Evolutionary conservation across 2,113 vertebrate genomes (phyloP).

Genomic region (Hirundichthys speculiger): DNA sequence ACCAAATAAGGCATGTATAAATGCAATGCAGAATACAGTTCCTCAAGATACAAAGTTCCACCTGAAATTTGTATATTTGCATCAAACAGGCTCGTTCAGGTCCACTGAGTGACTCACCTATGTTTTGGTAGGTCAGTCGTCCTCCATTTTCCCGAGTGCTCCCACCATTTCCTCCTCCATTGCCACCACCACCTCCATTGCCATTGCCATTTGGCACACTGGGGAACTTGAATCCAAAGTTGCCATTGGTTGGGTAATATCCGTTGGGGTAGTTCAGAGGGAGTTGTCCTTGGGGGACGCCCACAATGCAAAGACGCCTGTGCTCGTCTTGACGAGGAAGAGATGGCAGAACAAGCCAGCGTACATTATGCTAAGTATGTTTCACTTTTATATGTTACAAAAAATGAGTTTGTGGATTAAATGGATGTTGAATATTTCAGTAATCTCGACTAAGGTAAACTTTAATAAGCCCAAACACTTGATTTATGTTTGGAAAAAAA

Average conservation of each 20-base stretch:
- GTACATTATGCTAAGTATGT: not conserved
- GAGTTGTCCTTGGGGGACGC: slow-evolving; percentile 77
- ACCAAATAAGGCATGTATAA: too few relatives aligned
- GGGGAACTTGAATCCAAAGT: slow-evolving; percentile 62
- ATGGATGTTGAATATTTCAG: too few relatives aligned
- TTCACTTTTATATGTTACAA: not conserved
- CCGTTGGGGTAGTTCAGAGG: slow-evolving; percentile 66
- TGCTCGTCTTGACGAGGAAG: slow-evolving; percentile 84
- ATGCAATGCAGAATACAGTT: too few relatives aligned
- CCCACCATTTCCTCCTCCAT: slow-evolving; percentile 21
- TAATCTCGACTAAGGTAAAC: too few relatives aligned
- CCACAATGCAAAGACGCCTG: slow-evolving; percentile 87
- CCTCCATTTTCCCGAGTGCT: slow-evolving; percentile 30
- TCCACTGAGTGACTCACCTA: slow-evolving; percentile 73
- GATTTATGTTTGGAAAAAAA: too few relatives aligned
- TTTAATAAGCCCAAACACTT: too few relatives aligned
- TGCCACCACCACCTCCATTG: slow-evolving; percentile 53
- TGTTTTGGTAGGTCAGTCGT: slow-evolving; percentile 64
- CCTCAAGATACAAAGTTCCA: not conserved
- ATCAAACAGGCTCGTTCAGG: too few relatives aligned
- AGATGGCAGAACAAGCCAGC: slow-evolving; percentile 16
- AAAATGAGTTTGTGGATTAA: too few relatives aligned
- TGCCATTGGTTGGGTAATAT: slow-evolving; percentile 72
- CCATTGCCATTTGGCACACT: slow-evolving; percentile 68
- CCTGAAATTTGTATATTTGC: not conserved